Evolutionary conservation across 2,797 vertebrate genomes (phyloP).

Genomic region (Hirundo rustica): DNA sequence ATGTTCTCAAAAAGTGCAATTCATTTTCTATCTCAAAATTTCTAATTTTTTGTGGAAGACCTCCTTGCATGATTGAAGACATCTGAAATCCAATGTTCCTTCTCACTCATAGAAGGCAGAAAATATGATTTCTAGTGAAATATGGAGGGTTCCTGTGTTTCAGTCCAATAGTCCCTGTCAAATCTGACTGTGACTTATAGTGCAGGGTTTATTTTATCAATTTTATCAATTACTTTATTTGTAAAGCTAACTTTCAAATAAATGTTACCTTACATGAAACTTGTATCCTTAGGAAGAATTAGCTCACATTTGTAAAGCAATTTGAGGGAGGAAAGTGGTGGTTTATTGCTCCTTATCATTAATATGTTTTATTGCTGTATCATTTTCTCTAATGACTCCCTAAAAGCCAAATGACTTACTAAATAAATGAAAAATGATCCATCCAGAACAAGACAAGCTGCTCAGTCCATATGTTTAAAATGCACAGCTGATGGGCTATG

Average conservation of each 20-base stretch:
- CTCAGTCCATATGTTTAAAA: conserved; percentile 39
- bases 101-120: neutral
- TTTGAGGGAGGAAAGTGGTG: neutral
- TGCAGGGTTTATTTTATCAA: neutral
- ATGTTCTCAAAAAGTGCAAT: neutral
- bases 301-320: neutral
- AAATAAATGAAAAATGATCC: neutral
- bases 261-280: neutral
- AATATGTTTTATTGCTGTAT: conserved; percentile 36
- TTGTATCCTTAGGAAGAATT: neutral
- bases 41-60: neutral
- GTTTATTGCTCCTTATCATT: conserved; percentile 17
- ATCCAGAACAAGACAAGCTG: conserved; percentile 33
- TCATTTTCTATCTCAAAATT: neutral
- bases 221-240: neutral
- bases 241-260: neutral
- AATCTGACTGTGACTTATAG: neutral
- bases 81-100: neutral
- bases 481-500: neutral
- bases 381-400: conserved; percentile 30
- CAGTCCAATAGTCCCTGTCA: neutral
- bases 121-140: neutral
- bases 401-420: conserved; percentile 18
- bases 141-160: neutral
- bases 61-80: neutral